Evolutionary conservation across 2,113 vertebrate species (phyloP).

Genomic region (Holacanthus passer): DNA sequence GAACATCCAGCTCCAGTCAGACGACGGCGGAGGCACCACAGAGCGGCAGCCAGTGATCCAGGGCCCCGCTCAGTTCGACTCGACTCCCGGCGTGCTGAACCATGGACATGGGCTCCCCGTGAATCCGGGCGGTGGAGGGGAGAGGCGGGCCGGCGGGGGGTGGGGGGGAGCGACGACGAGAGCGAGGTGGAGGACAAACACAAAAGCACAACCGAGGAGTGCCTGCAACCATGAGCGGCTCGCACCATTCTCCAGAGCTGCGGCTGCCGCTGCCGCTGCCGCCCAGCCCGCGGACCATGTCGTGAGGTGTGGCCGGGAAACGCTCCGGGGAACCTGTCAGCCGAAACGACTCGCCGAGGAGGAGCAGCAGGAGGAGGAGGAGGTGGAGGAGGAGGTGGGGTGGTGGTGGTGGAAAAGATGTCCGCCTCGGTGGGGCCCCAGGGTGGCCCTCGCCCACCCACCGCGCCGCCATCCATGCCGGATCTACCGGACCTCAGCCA

Average conservation of each 20-base stretch:
- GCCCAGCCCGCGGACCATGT: constrained; percentile 83
- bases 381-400: constrained; percentile 61
- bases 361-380: constrained; percentile 66
- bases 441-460: constrained; percentile 93
- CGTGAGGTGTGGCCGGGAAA: constrained; percentile 86
- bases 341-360: constrained; percentile 85
- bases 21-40: constrained; percentile 65
- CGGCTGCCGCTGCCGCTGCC: constrained; percentile 81
- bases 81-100: constrained; percentile 65
- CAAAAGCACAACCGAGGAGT: constrained; percentile 83
- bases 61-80: constrained; percentile 57
- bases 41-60: constrained; percentile 58
- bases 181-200: constrained; percentile 54
- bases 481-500: constrained; percentile 98
- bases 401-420: constrained; percentile 86
- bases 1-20: constrained; percentile 64
- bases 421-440: constrained; percentile 94
- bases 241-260: constrained; percentile 81
- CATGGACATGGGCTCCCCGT: constrained; percentile 87
- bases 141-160: constrained; percentile 76
- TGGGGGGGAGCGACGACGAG: constrained; percentile 70
- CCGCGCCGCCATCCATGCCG: constrained; percentile 93
- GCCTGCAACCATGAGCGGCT: constrained; percentile 88
- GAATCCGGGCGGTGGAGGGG: constrained; percentile 79
- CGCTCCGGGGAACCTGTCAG: constrained; percentile 80